phyloP scores from a whole-genome alignment of 2,797 vertebrate genomes.

The Danio albolineatus region DNA sequence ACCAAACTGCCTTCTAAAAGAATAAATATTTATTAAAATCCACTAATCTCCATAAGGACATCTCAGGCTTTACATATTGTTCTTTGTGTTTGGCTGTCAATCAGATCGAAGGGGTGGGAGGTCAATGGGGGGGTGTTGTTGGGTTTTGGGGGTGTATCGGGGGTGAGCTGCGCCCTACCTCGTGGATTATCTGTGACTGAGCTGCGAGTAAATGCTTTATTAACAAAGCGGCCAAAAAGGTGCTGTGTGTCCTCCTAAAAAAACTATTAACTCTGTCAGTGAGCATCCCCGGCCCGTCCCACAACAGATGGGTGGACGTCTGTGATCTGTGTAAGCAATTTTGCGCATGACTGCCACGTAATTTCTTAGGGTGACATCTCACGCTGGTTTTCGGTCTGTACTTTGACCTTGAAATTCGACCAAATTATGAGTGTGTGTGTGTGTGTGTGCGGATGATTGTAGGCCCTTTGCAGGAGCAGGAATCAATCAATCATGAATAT shows the following conservation, averaged over 20 bases:
- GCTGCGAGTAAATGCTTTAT: conserved; percentile 69
- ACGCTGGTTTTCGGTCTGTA: conserved; percentile 81
- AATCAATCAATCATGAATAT: conserved; percentile 30
- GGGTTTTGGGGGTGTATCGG: too few relatives aligned
- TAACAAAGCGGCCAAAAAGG: conserved; percentile 71
- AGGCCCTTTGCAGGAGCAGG: conserved; percentile 50
- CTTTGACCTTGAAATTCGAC: conserved; percentile 83
- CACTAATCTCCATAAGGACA: not conserved
- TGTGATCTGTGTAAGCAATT: conserved; percentile 86
- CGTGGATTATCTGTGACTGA: conserved; percentile 47
- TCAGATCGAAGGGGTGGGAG: conserved; percentile 43
- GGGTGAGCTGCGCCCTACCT: conserved; percentile 1
- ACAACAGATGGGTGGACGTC: conserved; percentile 81
- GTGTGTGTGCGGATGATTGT: conserved; percentile 57
- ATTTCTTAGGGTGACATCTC: conserved; percentile 83
- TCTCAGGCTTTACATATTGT: conserved; percentile 14
- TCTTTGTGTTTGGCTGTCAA: conserved; percentile 27
- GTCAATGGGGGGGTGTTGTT: too few relatives aligned
- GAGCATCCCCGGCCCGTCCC: conserved; percentile 64
- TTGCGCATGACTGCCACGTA: conserved; percentile 84
- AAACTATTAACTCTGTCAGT: conserved; percentile 78
- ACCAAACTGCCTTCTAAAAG: not conserved
- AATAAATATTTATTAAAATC: not conserved
- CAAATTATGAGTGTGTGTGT: conserved; percentile 78
- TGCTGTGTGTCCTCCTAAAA: conserved; percentile 69